Conservation (phyloP, 2,113 vertebrate genomes). For the Scortum barcoo region DNA sequence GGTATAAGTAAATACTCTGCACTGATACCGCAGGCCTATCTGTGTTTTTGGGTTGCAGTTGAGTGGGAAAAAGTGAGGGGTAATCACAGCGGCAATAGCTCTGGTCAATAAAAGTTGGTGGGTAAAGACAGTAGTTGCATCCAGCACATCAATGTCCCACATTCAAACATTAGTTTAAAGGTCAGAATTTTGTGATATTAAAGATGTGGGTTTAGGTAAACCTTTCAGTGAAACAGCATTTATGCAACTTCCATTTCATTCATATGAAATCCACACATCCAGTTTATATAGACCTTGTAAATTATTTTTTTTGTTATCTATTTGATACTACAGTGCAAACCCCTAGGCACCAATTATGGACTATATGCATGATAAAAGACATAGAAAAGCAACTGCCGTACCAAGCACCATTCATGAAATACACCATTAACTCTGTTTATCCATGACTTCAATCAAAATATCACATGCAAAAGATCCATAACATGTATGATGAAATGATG, state of each 20-base stretch:
- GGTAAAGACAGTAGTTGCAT: background rate
- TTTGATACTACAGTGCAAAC: no score
- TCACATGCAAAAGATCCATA: background rate
- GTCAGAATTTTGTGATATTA: background rate
- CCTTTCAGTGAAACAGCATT: no score
- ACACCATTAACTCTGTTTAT: background rate
- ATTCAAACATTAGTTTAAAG: background rate
- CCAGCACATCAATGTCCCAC: background rate
- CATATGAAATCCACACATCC: no score
- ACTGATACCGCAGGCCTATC: slow-evolving; percentile 5
- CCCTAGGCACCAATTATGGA: no score
- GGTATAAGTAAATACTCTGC: slow-evolving; percentile 5
- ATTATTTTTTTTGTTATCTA: no score
- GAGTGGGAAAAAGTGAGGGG: slow-evolving; percentile 1
- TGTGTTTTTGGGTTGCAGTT: slow-evolving; percentile 14
- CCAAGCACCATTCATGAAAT: background rate
- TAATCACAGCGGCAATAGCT: background rate
- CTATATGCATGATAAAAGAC: no score
- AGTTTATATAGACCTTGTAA: no score
- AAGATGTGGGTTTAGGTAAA: no score
- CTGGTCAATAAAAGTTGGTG: background rate
- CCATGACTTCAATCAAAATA: no score
- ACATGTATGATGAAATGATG: background rate
- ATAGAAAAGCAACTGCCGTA: background rate
- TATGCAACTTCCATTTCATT: background rate